Evolutionary conservation across 2,113 vertebrate species (phyloP), one percentile per base, ranked within the genome.

Genomic region (Xiphophorus couchianus): DNA sequence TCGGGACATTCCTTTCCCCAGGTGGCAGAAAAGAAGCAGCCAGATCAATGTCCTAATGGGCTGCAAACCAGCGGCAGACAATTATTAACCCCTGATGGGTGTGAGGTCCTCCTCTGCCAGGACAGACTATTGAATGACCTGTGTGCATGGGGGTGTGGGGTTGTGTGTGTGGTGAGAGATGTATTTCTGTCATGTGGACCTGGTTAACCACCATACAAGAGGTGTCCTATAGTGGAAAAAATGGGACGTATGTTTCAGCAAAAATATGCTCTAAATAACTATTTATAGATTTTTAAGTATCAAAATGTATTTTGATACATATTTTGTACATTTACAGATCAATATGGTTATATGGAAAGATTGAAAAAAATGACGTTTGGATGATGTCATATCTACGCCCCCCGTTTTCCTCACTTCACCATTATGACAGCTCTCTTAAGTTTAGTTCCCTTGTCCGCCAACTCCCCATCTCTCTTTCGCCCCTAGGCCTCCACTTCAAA

Each of bases 21-120:
- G 91, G 91, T 91, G 89, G 88, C 84, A 86, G 84, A 67, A 86
- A 85, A 82, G 90, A 84, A 77, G 2, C 74, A 77, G 75, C 35
- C 85, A 64, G 81, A 91, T 90, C 91, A 89, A 88, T 90, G 82
- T 84, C 84, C 71, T 88, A 90, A 91, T 90, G 84, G 78, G 71
- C 74, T 86, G 69, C 78, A 74, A 70, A 90, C 65, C 88, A 84
- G 76, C 69, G 82, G 65, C 77, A 69, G 74, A 73, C 29, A 30
- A 90, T 91, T 88, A 91, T 86, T 91, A 90, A 91, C 90, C 89
- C 76, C 82, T 22, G 71, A 73, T 51, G 19, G 72, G 85, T 83
- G 82, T 76, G 54, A 72, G 83, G 62, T 73, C 73, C 71, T 86
- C 35, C 63, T 54, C 44, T n/a, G 66, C 65, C 37, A 10, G 31